A percentile compares a stretch with the other conserved stretches of the same genome.
Conservation (phyloP, 2,113 vertebrate genomes). For the Oncorhynchus clarkii region DNA sequence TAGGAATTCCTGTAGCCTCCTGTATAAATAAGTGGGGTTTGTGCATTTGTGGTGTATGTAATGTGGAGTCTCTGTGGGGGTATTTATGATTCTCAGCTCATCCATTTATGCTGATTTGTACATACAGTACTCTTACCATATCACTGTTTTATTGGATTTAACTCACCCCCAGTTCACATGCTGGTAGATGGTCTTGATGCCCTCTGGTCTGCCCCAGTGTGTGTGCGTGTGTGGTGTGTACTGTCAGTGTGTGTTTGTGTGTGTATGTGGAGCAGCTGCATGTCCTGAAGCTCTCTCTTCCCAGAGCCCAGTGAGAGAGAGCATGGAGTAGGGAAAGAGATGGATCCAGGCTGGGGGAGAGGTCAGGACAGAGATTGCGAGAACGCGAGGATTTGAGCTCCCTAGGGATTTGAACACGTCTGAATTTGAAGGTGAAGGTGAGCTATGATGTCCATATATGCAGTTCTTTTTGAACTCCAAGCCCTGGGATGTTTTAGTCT, state of each 20-base stretch:
- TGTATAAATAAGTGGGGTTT: conserved; percentile 39
- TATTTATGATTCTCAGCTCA: conserved; percentile 53
- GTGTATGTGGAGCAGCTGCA: conserved; percentile 53
- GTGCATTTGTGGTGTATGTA: conserved; percentile 27
- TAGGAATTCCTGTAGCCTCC: conserved; percentile 48
- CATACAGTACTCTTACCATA: conserved; percentile 14
- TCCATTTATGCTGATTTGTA: conserved; percentile 51
- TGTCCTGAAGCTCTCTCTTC: conserved; percentile 65
- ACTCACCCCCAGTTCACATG: conserved; percentile 47
- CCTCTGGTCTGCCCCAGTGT: conserved; percentile 22
- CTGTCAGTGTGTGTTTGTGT: conserved; percentile 47
- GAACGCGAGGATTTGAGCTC: conserved; percentile 60
- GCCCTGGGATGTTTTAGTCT: conserved; percentile 36
- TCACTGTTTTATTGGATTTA: conserved; percentile 45
- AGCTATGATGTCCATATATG: conserved; percentile 32
- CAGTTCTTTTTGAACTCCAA: conserved; percentile 20
- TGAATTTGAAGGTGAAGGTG: conserved; percentile 39
- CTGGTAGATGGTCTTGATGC: conserved; percentile 37
- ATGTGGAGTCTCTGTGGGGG: conserved; percentile 43
- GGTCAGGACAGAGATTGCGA: conserved; percentile 58
- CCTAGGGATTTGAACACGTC: conserved; percentile 33
- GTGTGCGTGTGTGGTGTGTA: conserved; percentile 22
- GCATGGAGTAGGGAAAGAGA: conserved; percentile 20
- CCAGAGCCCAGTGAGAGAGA: conserved; percentile 37
- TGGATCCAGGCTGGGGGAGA: conserved; percentile 35